Base-by-base conservation (phyloP, 2,797 vertebrate genomes). In the Microtus obscurus region DNA sequence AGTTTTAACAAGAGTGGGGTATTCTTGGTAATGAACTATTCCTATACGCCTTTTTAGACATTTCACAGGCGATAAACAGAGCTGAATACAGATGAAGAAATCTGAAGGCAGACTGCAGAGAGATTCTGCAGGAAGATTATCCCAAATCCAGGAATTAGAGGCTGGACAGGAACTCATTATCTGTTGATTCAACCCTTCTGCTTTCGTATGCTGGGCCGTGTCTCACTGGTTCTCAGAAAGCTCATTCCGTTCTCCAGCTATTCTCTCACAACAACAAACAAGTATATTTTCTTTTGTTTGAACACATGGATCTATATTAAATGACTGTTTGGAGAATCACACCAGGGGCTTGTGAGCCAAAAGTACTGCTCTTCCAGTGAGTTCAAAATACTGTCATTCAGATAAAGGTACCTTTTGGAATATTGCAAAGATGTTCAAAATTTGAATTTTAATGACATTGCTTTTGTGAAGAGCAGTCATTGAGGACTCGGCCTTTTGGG, bases 391-490 rank as follows among this genome's bases (percentile, higher is more conserved):
- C 63, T 74, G 16, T 93, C 79, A 65, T 76, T 96, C 83, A 67
- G 77, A 80, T 93, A 95, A 89, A 87, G 40, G 43, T 43, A 81
- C 74, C 87, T 93, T 96, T 94, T 94, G 82, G 53, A 53, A 89
- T 63, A 89, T 51, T 89, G n/a, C 82, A 87, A 78, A 91, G 73
- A 89, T 59, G 71, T 96, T 43, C 88, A 65, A 90, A 92, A 79
- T 95, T 95, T 95, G 31, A 90, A 95, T 93, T 96, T 92, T 59
- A 95, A 96, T 92, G 92, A 43, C n/a, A 79, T 88, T 96, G 95
- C 27, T 53, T 92, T 87, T 88, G n/a, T 90, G 14, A 51, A 96
- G 85, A 90, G 37, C 94, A 67, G 67, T 87, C 65, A 94, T 92
- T 92, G 90, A 96, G 37, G 80, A 90, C 61, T 87, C 90, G 8